Percentiles rank a stretch among this genome's conserved stretches.
Evolutionary conservation across 2,113 vertebrate species (phyloP).

Genomic region (Atherinomorus stipes): DNA sequence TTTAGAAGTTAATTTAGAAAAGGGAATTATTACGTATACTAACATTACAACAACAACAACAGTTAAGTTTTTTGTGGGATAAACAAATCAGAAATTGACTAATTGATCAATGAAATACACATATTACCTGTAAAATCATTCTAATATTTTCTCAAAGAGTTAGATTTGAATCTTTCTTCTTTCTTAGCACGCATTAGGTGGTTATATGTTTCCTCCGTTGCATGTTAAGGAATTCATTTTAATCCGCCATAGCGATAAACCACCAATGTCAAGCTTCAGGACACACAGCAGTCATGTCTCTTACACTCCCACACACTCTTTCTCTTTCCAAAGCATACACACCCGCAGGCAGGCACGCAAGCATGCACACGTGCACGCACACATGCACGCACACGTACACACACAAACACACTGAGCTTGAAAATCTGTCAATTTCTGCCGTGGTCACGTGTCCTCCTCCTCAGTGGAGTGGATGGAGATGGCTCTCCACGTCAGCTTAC

Average conservation of each 20-base stretch:
- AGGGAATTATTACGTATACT: no score
- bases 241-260: conserved; percentile 59
- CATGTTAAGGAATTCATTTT: conserved; percentile 64
- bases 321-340: conserved; percentile 24
- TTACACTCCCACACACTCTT: conserved; percentile 56
- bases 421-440: conserved; percentile 95
- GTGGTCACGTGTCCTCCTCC: conserved; percentile 95
- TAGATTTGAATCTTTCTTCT: no score
- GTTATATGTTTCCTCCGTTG: conserved; percentile 13
- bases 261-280: conserved; percentile 75
- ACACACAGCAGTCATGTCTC: conserved; percentile 63
- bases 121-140: no score
- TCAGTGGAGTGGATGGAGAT: conserved; percentile 96
- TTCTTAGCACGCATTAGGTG: conserved; percentile 10
- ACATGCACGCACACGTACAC: conserved; percentile 13
- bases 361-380: conserved; percentile 14
- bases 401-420: conserved; percentile 36
- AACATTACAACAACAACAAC: neutral
- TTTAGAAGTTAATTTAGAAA: no score
- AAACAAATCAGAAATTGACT: no score
- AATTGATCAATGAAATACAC: no score
- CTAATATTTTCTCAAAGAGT: no score
- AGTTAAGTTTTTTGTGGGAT: neutral
- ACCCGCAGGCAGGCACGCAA: conserved; percentile 5
- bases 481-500: conserved; percentile 99